Conservation (phyloP, 2,113 vertebrate genomes). For the Vimba vimba region DNA sequence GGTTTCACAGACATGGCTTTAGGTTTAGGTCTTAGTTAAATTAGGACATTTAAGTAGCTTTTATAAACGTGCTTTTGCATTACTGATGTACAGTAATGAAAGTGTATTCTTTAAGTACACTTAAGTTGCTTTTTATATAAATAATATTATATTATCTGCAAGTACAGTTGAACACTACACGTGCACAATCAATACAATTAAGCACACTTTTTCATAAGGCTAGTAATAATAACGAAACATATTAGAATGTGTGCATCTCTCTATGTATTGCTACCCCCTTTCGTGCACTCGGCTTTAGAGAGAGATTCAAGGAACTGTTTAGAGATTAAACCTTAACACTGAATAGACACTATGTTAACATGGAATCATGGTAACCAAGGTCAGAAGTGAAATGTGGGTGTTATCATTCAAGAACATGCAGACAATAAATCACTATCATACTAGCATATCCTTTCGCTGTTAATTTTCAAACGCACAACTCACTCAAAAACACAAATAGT, state of each 20-base stretch:
- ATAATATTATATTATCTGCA: background rate
- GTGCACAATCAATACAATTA: background rate
- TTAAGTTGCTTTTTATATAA: background rate
- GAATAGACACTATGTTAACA: background rate
- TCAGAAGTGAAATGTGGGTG: background rate
- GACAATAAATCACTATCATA: background rate
- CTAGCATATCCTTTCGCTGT: background rate
- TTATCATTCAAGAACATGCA: background rate
- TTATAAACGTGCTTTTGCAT: too few relatives aligned
- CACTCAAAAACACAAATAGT: background rate
- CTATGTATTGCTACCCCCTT: too few relatives aligned
- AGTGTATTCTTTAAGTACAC: background rate
- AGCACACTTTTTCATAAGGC: background rate
- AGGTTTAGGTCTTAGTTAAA: too few relatives aligned
- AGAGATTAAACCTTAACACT: background rate
- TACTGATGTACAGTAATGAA: background rate
- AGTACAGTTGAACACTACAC: background rate
- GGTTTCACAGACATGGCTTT: too few relatives aligned
- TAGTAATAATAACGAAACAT: too few relatives aligned
- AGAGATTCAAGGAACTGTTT: background rate
- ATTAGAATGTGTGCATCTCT: background rate
- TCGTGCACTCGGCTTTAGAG: background rate
- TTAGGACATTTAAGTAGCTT: background rate
- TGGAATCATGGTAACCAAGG: background rate
- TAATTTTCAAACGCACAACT: slow-evolving; percentile 10